Conservation (phyloP, 2,888 invertebrate genomes). For the Conops quadrifasciatus region DNA sequence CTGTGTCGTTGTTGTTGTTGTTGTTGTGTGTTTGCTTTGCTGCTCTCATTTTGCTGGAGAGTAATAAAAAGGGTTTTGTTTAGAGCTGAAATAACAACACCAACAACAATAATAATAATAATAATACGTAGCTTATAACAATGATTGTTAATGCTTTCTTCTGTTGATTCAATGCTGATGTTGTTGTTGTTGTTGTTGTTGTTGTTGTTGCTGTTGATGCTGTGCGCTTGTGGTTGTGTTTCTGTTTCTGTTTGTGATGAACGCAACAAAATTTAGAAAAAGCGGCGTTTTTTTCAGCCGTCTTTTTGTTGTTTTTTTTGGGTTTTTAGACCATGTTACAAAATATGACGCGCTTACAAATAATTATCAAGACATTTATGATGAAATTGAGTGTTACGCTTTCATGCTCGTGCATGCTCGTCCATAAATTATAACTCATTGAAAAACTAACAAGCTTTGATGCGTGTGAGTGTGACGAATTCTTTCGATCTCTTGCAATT, state of each 20-base stretch:
- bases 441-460: too few relatives aligned
- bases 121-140: not conserved
- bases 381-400: too few relatives aligned
- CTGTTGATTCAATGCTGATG: not conserved
- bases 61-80: not conserved
- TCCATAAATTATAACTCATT: too few relatives aligned
- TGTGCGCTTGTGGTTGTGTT: constrained; percentile 16
- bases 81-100: not conserved
- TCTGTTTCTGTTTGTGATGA: too few relatives aligned
- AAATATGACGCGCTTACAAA: not conserved
- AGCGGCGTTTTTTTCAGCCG: not conserved
- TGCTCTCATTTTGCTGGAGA: too few relatives aligned
- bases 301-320: not conserved
- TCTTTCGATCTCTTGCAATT: too few relatives aligned
- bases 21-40: not conserved
- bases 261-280: not conserved
- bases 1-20: not conserved
- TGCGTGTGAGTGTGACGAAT: too few relatives aligned
- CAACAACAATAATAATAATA: not conserved
- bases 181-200: constrained; percentile 13
- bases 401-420: too few relatives aligned
- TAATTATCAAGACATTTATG: too few relatives aligned
- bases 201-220: not conserved
- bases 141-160: not conserved
- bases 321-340: not conserved